Base-by-base conservation (phyloP, 2,888 invertebrate species). In the Nymphalis polychloros region DNA sequence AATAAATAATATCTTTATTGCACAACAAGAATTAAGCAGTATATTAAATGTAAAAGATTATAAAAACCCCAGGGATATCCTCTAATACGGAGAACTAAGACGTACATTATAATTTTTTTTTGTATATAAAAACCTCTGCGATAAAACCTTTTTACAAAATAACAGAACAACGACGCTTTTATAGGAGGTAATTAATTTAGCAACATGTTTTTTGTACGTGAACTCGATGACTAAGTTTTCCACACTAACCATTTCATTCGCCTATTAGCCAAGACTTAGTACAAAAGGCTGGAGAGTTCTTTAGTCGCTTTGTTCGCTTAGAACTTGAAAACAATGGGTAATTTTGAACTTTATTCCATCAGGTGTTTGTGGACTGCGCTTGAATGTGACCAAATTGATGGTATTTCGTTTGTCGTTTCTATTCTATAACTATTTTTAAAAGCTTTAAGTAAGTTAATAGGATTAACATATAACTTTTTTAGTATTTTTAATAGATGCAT, bases 241-340 rank as follows among this genome's bases (percentile, higher is more conserved):
- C 53, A 47, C 64, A 64, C 67, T 71, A 72, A 72, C 72, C 64
- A 67, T 66, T 70, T 68, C 72, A 68, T 70, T 70, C 69, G 64
- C 72, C 72, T 72, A 73, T 74, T 72, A 73, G 72, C 75, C 72
- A 79, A 79, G 80, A 68, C 63, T 60, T 49, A 20, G 71, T 67
- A 90, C 90, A 90, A 90, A 89, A 87, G 88, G 83, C 86, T 79
- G 83, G 85, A 84, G 77, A 74, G 74, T 75, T 75, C 76, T 73
- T 73, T 68, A 55, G 31, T 2, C 65, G 71, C 72, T 74, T 76
- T 76, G 73, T 76, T 74, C 71, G 53, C 27, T 49, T 23, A 20
- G 53, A 53, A 63, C 46, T 55, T 8, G 55, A 46, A 61, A 68
- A 60, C 64, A 64, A 61, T 49, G 68, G 60, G 53, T 68, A 68